phyloP scores from a whole-genome alignment of 1,140 invertebrate genomes.

The Macrobrachium rosenbergii region DNA sequence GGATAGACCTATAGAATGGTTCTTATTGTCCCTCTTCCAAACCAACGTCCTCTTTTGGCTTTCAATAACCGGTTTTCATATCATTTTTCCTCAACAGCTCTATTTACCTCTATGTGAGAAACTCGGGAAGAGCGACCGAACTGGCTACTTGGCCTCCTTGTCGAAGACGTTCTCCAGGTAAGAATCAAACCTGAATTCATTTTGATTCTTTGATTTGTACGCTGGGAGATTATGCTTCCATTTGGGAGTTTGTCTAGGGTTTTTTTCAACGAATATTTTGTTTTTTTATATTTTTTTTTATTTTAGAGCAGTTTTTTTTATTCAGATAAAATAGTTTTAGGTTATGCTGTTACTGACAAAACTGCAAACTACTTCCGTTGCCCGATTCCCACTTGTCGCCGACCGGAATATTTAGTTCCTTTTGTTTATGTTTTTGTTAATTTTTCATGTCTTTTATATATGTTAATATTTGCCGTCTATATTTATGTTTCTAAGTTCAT shows the following conservation, averaged over 20 bases:
- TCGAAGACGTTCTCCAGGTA: conserved; percentile 39
- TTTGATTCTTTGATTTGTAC: background rate
- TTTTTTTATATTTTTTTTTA: too few relatives aligned
- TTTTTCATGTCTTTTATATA: too few relatives aligned
- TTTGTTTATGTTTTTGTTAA: too few relatives aligned
- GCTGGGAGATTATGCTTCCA: background rate
- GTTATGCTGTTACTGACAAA: too few relatives aligned
- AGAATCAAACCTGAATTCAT: background rate
- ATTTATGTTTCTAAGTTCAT: too few relatives aligned
- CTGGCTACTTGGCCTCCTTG: conserved; percentile 39
- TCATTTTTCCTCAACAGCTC: conserved; percentile 7
- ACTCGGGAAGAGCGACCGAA: conserved; percentile 46
- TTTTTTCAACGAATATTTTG: background rate
- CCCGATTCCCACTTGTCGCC: too few relatives aligned
- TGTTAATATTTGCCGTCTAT: too few relatives aligned
- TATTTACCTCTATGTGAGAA: conserved; percentile 48
- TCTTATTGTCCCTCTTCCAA: background rate
- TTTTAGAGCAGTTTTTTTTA: too few relatives aligned
- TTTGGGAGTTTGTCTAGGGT: background rate
- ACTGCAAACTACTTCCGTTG: too few relatives aligned
- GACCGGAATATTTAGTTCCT: too few relatives aligned
- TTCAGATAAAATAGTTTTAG: too few relatives aligned
- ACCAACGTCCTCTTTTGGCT: background rate
- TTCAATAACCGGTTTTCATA: background rate
- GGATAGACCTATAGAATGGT: background rate